Conservation (phyloP, 2,113 vertebrate species). For the Sakesphorus luctuosus region DNA sequence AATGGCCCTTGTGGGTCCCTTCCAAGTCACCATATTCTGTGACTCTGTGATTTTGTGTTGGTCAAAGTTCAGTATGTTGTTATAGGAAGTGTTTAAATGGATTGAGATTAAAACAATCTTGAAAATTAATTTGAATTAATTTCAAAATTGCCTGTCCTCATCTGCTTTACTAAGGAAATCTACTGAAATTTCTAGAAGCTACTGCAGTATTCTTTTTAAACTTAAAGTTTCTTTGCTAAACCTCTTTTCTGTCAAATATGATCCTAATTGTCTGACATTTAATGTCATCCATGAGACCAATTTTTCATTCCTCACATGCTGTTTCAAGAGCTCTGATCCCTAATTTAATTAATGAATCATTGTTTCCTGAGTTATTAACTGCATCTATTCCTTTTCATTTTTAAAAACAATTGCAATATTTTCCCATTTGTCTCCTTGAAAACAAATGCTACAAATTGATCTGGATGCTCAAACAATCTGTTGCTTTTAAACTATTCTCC, state of each 20-base stretch:
- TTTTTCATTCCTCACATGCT: constrained; percentile 35
- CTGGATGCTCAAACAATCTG: neutral
- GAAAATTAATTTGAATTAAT: neutral
- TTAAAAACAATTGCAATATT: neutral
- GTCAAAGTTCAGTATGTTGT: neutral
- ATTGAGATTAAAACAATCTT: neutral
- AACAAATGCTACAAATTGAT: neutral
- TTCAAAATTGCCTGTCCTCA: neutral
- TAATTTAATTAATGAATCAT: constrained; percentile 66
- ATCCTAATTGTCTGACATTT: constrained; percentile 31
- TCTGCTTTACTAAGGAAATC: neutral
- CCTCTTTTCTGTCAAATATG: constrained; percentile 39
- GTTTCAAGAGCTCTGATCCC: constrained; percentile 49
- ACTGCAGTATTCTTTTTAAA: constrained; percentile 8
- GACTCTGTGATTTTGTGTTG: neutral
- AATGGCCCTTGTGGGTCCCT: neutral
- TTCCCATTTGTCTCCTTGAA: neutral
- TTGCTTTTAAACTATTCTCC: neutral
- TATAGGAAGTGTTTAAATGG: neutral
- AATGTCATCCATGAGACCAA: constrained; percentile 40
- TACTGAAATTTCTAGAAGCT: constrained; percentile 25
- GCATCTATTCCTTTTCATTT: constrained; percentile 7
- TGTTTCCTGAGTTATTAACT: constrained; percentile 18
- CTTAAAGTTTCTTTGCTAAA: constrained; percentile 33
- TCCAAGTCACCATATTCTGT: neutral